Conservation (phyloP, 2,113 vertebrate genomes). For the Passer montanus region DNA sequence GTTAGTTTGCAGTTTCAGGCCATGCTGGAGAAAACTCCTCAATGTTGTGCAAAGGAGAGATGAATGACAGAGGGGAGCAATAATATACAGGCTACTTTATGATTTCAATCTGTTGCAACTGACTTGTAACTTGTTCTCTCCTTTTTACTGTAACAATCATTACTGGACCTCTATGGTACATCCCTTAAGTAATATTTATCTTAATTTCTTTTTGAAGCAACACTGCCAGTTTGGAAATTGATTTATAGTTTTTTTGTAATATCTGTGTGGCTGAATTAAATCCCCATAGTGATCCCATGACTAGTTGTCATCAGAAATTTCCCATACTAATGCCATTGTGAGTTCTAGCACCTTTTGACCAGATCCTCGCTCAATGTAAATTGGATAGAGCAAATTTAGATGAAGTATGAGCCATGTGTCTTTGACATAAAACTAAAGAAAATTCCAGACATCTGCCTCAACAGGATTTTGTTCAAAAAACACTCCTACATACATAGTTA, state of each 20-base stretch:
- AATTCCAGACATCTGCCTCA: constrained; percentile 62
- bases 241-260: neutral
- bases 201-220: neutral
- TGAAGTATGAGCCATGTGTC: neutral
- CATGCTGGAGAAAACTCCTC: neutral
- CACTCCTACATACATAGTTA: constrained; percentile 46
- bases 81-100: neutral
- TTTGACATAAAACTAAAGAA: constrained; percentile 62
- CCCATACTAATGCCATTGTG: neutral
- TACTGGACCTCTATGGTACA: neutral
- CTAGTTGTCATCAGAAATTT: neutral
- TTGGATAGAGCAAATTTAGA: constrained; percentile 21
- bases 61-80: neutral
- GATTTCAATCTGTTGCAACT: neutral
- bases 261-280: neutral
- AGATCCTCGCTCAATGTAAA: neutral
- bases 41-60: neutral
- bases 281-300: neutral
- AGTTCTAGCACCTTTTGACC: neutral
- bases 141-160: neutral
- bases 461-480: constrained; percentile 54
- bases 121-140: neutral
- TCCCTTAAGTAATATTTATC: neutral
- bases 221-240: neutral
- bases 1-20: neutral